A percentile compares a stretch with the other conserved stretches of the same genome.
phyloP scores from a whole-genome alignment of 1,140 invertebrate genomes.

The Odontomachus brunneus region DNA sequence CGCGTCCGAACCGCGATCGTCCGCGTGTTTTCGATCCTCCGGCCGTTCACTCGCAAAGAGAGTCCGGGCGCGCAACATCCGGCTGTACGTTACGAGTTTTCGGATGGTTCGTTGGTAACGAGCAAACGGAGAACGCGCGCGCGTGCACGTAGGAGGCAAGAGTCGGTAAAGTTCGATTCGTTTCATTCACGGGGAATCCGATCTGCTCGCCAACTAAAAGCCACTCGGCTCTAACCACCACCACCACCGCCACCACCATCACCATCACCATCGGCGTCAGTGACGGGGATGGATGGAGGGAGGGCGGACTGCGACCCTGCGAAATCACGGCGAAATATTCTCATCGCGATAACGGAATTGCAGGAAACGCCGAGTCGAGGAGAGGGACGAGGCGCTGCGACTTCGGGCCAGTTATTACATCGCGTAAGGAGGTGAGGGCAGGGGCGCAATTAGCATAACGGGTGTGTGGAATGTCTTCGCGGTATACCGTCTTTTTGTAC shows the following conservation, averaged over 20 bases:
- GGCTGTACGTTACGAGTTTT: constrained; percentile 45
- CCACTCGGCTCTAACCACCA: constrained; percentile 14
- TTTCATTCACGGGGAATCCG: constrained; percentile 17
- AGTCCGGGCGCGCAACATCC: constrained; percentile 1
- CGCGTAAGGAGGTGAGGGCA: neutral
- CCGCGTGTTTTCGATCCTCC: constrained; percentile 18
- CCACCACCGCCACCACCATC: neutral
- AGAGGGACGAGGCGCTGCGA: neutral
- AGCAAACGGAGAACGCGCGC: neutral
- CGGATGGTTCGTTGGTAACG: constrained; percentile 38
- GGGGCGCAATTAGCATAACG: neutral
- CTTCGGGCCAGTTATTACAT: constrained; percentile 1
- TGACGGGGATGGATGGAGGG: too few species aligned
- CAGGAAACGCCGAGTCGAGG: neutral
- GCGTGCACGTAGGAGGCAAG: neutral
- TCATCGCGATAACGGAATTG: constrained; percentile 34
- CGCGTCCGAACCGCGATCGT: constrained; percentile 24
- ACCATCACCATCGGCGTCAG: too few species aligned
- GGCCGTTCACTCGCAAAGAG: neutral
- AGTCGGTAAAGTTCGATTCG: constrained; percentile 33
- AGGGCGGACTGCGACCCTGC: neutral
- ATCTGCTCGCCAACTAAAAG: constrained; percentile 34
- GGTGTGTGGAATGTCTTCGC: neutral
- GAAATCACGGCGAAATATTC: constrained; percentile 36
- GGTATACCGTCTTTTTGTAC: neutral